phyloP scores from a whole-genome alignment of 2,888 invertebrate genomes.

The Acleris sparsana region DNA sequence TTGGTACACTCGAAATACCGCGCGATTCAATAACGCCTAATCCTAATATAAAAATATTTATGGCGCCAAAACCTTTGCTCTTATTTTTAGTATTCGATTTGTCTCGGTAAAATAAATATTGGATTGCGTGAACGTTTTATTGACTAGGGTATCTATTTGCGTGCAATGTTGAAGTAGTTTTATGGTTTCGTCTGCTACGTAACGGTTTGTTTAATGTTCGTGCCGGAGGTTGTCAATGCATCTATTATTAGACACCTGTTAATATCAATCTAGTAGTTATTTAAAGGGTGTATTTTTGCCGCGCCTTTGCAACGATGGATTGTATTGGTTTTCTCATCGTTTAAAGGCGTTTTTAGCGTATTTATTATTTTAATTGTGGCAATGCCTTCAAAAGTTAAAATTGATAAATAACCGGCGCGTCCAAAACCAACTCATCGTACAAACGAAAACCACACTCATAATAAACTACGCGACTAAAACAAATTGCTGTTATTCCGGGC shows the following conservation, averaged over 20 bases:
- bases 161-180: slow-evolving; percentile 12
- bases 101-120: slow-evolving; percentile 22
- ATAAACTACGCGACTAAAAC: slow-evolving; percentile 9
- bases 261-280: no score
- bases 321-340: no score
- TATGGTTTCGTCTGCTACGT: slow-evolving; percentile 22
- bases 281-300: no score
- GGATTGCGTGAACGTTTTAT: slow-evolving; percentile 6
- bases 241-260: no score
- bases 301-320: no score
- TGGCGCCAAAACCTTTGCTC: slow-evolving; percentile 34
- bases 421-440: no score
- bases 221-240: no score
- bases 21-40: slow-evolving; percentile 37
- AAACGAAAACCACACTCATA: no score
- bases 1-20: slow-evolving; percentile 42
- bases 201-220: slow-evolving; percentile 1
- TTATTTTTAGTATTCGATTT: slow-evolving; percentile 28
- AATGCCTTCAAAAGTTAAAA: no score
- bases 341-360: no score
- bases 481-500: slow-evolving; percentile 4
- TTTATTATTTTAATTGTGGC: no score
- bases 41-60: slow-evolving; percentile 38
- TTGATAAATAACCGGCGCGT: no score
- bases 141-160: slow-evolving; percentile 11